These are phyloP conservation scores for Leucoraja erinaceus DNA, from an alignment of 2,113 vertebrate genomes.

Conservation along the genomic window DNA sequence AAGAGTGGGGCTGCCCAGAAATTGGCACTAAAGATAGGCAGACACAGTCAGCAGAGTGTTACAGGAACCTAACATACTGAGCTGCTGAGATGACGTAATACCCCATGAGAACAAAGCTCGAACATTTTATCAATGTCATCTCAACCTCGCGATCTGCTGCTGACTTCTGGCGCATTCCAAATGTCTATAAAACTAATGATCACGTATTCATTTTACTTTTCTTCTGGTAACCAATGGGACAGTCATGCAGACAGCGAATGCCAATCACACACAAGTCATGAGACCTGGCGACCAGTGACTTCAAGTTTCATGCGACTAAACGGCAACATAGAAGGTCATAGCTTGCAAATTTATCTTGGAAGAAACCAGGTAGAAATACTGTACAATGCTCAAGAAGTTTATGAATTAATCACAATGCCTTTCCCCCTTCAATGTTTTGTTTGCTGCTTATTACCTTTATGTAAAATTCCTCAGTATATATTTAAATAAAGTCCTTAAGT, in stretches of 20 bases:
- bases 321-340: not conserved
- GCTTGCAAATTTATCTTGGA: not conserved
- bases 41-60: conserved; percentile 24
- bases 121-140: conserved; percentile 31
- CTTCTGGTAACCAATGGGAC: too few relatives aligned
- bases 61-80: not conserved
- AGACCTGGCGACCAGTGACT: not conserved
- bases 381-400: not conserved
- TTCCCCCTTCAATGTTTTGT: not conserved
- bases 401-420: not conserved
- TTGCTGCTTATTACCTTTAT: not conserved
- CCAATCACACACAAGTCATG: not conserved
- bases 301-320: not conserved
- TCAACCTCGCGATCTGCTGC: not conserved
- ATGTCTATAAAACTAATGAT: not conserved
- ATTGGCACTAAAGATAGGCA: conserved; percentile 16
- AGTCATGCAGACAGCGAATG: not conserved
- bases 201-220: not conserved
- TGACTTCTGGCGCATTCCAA: not conserved
- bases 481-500: not conserved
- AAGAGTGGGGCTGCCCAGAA: conserved; percentile 6
- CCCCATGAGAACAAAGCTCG: not conserved
- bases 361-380: not conserved
- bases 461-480: not conserved
- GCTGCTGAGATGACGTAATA: conserved; percentile 21